Conservation (phyloP, 1,140 invertebrate genomes). For the Calephelis virginiensis region DNA sequence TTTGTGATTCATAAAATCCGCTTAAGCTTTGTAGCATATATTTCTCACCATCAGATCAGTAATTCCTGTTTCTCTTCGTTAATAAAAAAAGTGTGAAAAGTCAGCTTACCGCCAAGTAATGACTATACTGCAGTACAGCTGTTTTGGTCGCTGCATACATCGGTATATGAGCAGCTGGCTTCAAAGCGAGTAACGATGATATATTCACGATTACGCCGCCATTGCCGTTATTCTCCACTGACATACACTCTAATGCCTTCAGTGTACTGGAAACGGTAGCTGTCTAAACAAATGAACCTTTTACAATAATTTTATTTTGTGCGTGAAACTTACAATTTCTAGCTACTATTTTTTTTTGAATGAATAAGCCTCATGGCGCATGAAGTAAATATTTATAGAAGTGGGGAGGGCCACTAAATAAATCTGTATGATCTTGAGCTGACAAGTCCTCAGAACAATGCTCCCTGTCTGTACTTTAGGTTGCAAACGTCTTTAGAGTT, state of each 20-base stretch:
- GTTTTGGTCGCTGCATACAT: slow-evolving; percentile 80
- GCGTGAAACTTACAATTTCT: background rate
- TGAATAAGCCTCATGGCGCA: too few species aligned
- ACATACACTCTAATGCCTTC: slow-evolving; percentile 78
- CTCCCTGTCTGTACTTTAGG: too few species aligned
- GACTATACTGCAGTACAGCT: slow-evolving; percentile 79
- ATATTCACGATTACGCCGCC: slow-evolving; percentile 76
- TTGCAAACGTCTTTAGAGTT: too few species aligned
- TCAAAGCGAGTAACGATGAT: slow-evolving; percentile 75
- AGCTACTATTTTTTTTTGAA: background rate
- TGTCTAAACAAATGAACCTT: slow-evolving; percentile 38
- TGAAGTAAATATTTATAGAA: too few species aligned
- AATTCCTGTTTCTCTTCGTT: too few species aligned
- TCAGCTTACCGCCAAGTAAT: slow-evolving; percentile 67
- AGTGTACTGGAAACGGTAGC: slow-evolving; percentile 65
- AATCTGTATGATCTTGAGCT: too few species aligned
- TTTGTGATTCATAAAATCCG: too few species aligned
- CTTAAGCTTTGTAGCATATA: too few species aligned
- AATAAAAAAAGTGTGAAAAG: background rate
- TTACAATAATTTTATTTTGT: slow-evolving; percentile 1
- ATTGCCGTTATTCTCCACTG: slow-evolving; percentile 62
- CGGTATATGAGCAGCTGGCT: slow-evolving; percentile 70
- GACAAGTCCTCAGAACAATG: too few species aligned
- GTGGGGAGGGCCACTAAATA: too few species aligned
- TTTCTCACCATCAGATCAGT: too few species aligned